phyloP scores from a whole-genome alignment of 2,113 vertebrate genomes.

The Choloepus hoffmanni region DNA sequence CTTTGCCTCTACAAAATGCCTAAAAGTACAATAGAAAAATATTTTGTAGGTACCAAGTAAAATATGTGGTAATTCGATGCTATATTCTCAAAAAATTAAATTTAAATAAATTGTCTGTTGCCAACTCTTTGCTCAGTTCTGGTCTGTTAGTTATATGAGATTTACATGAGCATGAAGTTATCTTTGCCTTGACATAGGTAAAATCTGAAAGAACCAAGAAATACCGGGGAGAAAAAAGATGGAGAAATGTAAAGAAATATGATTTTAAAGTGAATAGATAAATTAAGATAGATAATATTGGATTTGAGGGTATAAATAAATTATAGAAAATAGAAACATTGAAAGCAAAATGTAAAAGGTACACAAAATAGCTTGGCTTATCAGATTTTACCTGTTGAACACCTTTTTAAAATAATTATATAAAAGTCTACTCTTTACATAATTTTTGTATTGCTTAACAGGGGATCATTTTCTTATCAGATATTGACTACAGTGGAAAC shows the following conservation, averaged over 20 bases:
- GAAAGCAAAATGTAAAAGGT: background rate
- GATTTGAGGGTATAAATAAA: background rate
- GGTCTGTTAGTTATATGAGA: background rate
- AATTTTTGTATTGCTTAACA: slow-evolving; percentile 18
- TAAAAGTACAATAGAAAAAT: background rate
- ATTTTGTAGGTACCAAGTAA: background rate
- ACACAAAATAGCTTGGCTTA: background rate
- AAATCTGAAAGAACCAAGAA: background rate
- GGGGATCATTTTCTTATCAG: slow-evolving; percentile 21
- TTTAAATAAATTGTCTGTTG: background rate
- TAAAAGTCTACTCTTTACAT: background rate
- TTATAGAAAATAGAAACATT: background rate
- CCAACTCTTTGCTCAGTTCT: background rate
- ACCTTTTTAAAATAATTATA: background rate
- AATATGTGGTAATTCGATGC: background rate
- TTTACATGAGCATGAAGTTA: background rate
- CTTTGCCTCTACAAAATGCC: background rate
- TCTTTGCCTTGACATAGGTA: background rate
- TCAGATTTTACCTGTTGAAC: background rate
- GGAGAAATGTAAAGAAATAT: background rate
- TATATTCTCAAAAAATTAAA: background rate
- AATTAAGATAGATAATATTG: background rate
- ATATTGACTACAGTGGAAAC: background rate
- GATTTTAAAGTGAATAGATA: background rate
- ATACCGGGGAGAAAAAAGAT: background rate